phyloP scores from a whole-genome alignment of 2,113 vertebrate species.

The Gallinago paraguaiae region DNA sequence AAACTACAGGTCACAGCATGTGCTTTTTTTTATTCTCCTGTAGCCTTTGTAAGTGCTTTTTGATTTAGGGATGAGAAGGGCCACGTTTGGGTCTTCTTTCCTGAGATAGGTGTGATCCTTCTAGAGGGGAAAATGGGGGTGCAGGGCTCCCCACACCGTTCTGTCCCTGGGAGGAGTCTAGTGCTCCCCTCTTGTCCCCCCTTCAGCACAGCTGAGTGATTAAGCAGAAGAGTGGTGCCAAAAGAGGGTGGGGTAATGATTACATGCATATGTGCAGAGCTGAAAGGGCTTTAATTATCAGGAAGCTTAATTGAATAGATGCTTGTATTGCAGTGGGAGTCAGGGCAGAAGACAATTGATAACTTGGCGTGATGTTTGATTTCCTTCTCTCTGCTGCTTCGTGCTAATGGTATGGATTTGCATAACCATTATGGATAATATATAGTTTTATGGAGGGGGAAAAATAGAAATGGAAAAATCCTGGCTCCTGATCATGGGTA shows the following conservation, averaged over 20 bases:
- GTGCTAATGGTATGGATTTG: neutral
- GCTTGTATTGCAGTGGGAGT: neutral
- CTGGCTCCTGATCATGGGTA: neutral
- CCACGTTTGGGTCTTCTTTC: accelerated
- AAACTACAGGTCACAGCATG: neutral
- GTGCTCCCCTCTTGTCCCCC: neutral
- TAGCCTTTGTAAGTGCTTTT: neutral
- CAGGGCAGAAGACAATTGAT: neutral
- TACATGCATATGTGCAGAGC: neutral
- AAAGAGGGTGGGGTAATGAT: neutral
- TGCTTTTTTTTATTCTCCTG: accelerated
- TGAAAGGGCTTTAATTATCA: conserved; percentile 31
- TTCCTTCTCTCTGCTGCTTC: neutral
- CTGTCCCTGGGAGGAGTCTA: neutral
- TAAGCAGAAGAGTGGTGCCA: neutral
- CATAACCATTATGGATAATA: neutral
- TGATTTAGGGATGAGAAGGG: neutral
- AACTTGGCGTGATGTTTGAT: neutral
- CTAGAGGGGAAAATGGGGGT: neutral
- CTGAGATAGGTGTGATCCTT: neutral
- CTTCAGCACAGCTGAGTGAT: neutral
- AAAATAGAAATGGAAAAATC: neutral
- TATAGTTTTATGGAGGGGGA: neutral
- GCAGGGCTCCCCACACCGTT: accelerated
- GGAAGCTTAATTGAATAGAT: neutral